Evolutionary conservation across 2,797 vertebrate genomes (phyloP).

Genomic region (Labroides dimidiatus): DNA sequence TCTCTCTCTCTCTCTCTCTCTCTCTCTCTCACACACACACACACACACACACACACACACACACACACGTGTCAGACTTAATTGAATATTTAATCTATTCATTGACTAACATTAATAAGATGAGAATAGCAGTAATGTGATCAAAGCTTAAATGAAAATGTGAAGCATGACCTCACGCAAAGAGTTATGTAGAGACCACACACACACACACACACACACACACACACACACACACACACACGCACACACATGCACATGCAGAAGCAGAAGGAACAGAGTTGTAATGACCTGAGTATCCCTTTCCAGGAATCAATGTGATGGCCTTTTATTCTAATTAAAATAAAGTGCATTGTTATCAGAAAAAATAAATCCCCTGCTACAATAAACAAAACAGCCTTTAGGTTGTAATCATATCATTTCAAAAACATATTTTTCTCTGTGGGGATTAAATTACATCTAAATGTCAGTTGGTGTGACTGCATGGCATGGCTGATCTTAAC

Average conservation of each 20-base stretch:
- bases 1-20: no score
- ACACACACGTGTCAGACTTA: conserved; percentile 33
- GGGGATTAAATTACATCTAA: conserved; percentile 76
- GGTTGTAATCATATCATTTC: conserved; percentile 57
- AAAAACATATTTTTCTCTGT: conserved; percentile 34
- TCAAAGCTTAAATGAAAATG: conserved; percentile 69
- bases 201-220: conserved; percentile 25
- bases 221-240: conserved; percentile 16
- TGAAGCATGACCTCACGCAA: conserved; percentile 63
- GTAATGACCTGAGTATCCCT: conserved; percentile 17
- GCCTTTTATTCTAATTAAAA: conserved; percentile 73
- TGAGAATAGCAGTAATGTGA: conserved; percentile 64
- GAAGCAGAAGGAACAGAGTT: conserved; percentile 5
- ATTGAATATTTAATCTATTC: conserved; percentile 78
- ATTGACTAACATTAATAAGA: conserved; percentile 71
- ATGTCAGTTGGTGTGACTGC: conserved; percentile 73
- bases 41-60: conserved; percentile 29
- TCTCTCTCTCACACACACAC: conserved; percentile 46
- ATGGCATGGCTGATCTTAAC: conserved; percentile 64
- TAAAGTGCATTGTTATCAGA: conserved; percentile 39
- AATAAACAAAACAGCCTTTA: conserved; percentile 64
- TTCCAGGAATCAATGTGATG: conserved; percentile 68
- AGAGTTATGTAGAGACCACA: conserved; percentile 23
- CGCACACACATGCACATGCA: conserved; percentile 26
- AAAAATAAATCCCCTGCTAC: conserved; percentile 32